Conservation (phyloP, 2,113 vertebrate genomes). For the Bolborhynchus lineola region DNA sequence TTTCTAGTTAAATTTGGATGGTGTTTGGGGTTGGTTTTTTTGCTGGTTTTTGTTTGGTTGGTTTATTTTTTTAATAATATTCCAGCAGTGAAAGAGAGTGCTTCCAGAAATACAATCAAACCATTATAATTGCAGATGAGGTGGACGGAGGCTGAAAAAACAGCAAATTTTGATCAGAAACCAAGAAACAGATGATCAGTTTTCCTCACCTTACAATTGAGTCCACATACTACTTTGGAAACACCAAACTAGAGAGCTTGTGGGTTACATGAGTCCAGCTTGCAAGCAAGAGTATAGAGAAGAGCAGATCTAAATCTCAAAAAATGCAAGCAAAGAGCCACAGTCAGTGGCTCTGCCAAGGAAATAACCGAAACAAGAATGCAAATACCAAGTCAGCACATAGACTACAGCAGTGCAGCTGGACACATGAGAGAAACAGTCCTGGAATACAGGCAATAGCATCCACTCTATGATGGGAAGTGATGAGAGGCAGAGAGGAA, state of each 20-base stretch:
- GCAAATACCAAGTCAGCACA: not conserved
- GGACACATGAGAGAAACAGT: not conserved
- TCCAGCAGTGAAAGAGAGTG: not conserved
- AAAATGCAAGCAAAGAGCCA: not conserved
- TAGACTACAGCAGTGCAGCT: not conserved
- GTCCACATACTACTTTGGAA: not conserved
- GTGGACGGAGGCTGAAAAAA: not conserved
- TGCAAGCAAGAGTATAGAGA: not conserved
- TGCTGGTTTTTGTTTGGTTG: not conserved
- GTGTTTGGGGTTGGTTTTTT: not conserved
- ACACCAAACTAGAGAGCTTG: not conserved
- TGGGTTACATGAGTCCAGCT: fast-evolving
- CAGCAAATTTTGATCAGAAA: not conserved
- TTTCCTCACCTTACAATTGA: not conserved
- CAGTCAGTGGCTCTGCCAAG: not conserved
- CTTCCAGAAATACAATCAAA: not conserved
- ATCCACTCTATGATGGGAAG: not conserved
- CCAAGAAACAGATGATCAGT: not conserved
- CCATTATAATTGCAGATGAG: not conserved
- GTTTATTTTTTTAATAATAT: not conserved
- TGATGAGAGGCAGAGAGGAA: not conserved
- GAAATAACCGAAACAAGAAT: not conserved
- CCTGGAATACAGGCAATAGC: not conserved
- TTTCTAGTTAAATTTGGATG: not conserved
- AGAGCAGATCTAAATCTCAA: not conserved